Evolutionary conservation across 2,797 vertebrate genomes (phyloP).

Genomic region (Naso thynnoides): DNA sequence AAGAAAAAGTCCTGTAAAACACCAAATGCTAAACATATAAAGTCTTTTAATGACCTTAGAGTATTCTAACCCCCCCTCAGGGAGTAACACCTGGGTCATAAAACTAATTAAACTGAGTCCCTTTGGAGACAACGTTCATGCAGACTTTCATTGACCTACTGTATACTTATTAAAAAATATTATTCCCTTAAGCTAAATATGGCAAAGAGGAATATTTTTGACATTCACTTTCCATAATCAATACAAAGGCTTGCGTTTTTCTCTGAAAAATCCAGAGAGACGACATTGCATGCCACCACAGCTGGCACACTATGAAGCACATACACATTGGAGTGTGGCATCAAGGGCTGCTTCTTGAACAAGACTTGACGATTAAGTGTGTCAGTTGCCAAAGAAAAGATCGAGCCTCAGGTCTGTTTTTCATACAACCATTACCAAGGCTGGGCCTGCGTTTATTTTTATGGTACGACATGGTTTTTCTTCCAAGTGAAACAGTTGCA

Average conservation of each 20-base stretch:
- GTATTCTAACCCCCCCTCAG: slow-evolving; percentile 38
- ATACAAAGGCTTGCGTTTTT: slow-evolving; percentile 21
- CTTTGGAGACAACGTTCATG: slow-evolving; percentile 32
- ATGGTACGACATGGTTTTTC: slow-evolving; percentile 11
- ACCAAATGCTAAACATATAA: slow-evolving; percentile 52
- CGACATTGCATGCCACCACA: slow-evolving; percentile 5
- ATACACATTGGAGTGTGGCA: slow-evolving; percentile 31
- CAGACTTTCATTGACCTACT: slow-evolving; percentile 44
- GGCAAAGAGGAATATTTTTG: slow-evolving; percentile 22
- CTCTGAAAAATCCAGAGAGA: slow-evolving; percentile 3
- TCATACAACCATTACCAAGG: slow-evolving; percentile 14
- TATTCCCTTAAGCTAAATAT: slow-evolving; percentile 46
- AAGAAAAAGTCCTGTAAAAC: slow-evolving; percentile 55
- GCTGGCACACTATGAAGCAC: slow-evolving; percentile 5
- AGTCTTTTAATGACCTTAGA: slow-evolving; percentile 56
- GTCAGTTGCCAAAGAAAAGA: slow-evolving; percentile 24
- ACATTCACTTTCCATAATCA: slow-evolving; percentile 1
- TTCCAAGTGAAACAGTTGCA: slow-evolving; percentile 47
- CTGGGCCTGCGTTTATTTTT: slow-evolving; percentile 4
- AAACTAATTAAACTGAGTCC: slow-evolving; percentile 60
- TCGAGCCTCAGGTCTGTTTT: slow-evolving; percentile 22
- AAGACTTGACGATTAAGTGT: slow-evolving; percentile 29
- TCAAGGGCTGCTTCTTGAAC: slow-evolving; percentile 7
- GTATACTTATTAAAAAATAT: slow-evolving; percentile 41
- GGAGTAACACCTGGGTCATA: slow-evolving; percentile 57